A percentile compares a stretch with the other conserved stretches of the same genome.
Evolutionary conservation across 2,113 vertebrate species (phyloP).

Genomic region (Amia ocellicauda): DNA sequence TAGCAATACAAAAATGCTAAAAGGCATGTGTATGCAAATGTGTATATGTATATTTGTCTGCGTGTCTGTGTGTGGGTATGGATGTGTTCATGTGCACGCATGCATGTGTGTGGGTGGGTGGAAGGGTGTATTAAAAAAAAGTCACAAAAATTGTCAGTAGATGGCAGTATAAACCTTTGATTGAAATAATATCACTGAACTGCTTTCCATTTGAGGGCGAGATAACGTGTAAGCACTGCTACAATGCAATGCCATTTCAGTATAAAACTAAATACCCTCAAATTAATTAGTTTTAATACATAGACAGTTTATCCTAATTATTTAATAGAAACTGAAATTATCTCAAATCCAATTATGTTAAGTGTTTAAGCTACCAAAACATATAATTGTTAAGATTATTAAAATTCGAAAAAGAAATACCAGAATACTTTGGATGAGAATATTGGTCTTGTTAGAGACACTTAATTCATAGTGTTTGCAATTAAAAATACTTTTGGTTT

Average conservation of each 20-base stretch:
- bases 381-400: conserved; percentile 33
- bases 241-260: conserved; percentile 24
- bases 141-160: conserved; percentile 31
- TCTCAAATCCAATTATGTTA: conserved; percentile 35
- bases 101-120: not conserved
- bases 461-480: conserved; percentile 27
- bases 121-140: not conserved
- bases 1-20: not conserved
- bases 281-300: conserved; percentile 32
- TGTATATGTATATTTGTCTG: not conserved
- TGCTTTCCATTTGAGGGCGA: not conserved
- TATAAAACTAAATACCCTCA: conserved; percentile 17
- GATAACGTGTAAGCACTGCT: not conserved
- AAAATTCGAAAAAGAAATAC: conserved; percentile 19
- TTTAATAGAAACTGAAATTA: conserved; percentile 28
- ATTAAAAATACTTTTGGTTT: conserved; percentile 56
- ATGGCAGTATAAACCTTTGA: conserved; percentile 37
- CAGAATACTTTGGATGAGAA: not conserved
- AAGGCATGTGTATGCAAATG: not conserved
- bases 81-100: not conserved
- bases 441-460: not conserved
- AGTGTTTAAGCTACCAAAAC: conserved; percentile 20
- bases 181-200: not conserved
- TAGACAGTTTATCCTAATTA: conserved; percentile 29
- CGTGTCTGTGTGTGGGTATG: not conserved